Conservation (phyloP, 2,888 invertebrate species). For the Alentia gelatinosa region DNA sequence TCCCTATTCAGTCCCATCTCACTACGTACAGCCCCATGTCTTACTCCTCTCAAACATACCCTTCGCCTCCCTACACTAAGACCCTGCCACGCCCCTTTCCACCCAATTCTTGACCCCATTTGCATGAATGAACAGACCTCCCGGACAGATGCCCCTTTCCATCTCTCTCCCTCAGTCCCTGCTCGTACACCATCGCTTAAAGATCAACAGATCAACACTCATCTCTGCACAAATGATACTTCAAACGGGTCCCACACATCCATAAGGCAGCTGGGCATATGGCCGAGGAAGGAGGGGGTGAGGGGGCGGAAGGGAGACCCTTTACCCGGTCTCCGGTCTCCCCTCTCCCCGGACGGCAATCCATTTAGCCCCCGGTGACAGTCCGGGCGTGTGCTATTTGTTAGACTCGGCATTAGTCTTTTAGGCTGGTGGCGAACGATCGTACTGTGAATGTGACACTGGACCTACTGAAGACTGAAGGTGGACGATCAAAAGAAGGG, state of each 20-base stretch:
- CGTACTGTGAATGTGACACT: neutral
- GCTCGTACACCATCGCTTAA: neutral
- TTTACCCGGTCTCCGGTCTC: too few species aligned
- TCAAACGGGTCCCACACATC: neutral
- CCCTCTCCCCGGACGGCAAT: neutral
- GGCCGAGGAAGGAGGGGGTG: neutral
- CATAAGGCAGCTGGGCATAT: neutral
- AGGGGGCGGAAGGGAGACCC: neutral
- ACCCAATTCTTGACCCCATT: too few species aligned
- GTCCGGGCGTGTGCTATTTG: slow-evolving; percentile 11
- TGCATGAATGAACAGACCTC: too few species aligned
- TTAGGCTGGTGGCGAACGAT: neutral
- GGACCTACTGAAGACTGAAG: too few species aligned
- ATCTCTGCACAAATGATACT: neutral
- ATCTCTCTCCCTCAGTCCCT: too few species aligned
- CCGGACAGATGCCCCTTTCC: too few species aligned
- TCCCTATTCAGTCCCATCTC: too few species aligned
- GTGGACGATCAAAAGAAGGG: too few species aligned
- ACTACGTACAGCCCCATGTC: too few species aligned
- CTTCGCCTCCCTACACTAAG: too few species aligned
- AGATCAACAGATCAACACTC: neutral
- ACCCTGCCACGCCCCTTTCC: too few species aligned
- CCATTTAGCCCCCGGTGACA: slow-evolving; percentile 2
- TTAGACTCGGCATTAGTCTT: neutral
- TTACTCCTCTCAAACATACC: too few species aligned